Evolutionary conservation across 2,888 invertebrate genomes (phyloP), one percentile per base, ranked within the genome.

Genomic region (Germaria angustata): DNA sequence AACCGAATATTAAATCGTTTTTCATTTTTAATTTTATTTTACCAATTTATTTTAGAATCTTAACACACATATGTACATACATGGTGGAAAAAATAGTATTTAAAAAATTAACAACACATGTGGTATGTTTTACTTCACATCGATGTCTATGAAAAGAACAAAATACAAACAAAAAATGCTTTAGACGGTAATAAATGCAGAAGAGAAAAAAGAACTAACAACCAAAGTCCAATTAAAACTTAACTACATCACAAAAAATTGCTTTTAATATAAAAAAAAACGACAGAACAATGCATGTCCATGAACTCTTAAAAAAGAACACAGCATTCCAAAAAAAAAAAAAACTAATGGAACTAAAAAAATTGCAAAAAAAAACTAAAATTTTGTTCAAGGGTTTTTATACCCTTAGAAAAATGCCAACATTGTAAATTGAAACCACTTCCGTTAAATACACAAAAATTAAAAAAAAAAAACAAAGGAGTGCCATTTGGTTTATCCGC

Each of bases 201-300:
- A 28, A 39, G 13, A 20, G 17, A 8, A 34, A 24, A 65, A 66
- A 73, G 49, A 73, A 34, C 15, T 22, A 28, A 8, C 73, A 77
- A 75, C 79, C 82, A 82, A 82, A 82, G 79, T 82, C 82, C 82
- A 82, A 82, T 82, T 82, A 82, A 82, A 82, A 82, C 82, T 82
- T 82, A 71, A 82, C 82, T 75, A 76, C 75, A 79, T 66, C 59
- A 71, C 59, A 66, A 68, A 81, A 82, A 79, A 66, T 69, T 59
- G 55, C 36, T 69, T 36, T 5, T 71, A 53, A 65, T 15, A 55
- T 46, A 49, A 57, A 55, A 57, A 28, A 34, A 63, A n/a, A 63
- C 15, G 41, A 13, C 17, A 65, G 28, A 69, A 82, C 55, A 79
- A 82, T 79, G 53, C 22, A 32, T 53, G 53, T 28, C 6, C 53